Conservation (phyloP, 2,113 vertebrate genomes). For the Gobius niger region DNA sequence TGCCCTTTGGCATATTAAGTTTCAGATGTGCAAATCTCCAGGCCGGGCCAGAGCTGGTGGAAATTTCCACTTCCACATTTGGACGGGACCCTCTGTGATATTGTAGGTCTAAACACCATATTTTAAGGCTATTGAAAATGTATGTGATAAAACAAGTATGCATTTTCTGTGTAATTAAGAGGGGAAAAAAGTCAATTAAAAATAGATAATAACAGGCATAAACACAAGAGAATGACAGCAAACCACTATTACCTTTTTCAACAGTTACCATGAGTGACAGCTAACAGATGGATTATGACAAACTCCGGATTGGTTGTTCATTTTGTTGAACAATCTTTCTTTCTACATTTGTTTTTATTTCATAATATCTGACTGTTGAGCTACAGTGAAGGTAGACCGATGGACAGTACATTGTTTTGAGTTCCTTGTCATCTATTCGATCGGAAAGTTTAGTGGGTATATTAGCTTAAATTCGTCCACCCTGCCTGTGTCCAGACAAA, state of each 20-base stretch:
- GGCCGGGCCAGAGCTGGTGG: conserved; percentile 63
- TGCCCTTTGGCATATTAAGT: conserved; percentile 72
- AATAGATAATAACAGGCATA: background rate
- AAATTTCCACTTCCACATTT: conserved; percentile 78
- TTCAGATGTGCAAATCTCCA: conserved; percentile 72
- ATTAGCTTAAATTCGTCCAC: too few relatives aligned
- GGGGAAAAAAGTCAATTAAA: background rate
- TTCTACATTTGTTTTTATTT: too few relatives aligned
- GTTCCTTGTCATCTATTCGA: background rate
- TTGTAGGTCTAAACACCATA: conserved; percentile 5
- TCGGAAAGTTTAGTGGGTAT: too few relatives aligned
- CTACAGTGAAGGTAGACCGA: background rate
- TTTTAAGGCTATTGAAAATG: conserved; percentile 26
- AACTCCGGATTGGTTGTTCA: too few relatives aligned
- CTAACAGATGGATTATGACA: too few relatives aligned
- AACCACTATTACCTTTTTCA: too few relatives aligned
- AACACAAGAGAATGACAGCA: too few relatives aligned
- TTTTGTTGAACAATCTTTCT: too few relatives aligned
- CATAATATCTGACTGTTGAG: background rate
- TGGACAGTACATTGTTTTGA: background rate
- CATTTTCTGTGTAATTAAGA: background rate
- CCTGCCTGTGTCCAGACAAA: conserved; percentile 17
- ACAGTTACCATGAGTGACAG: too few relatives aligned
- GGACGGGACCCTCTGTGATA: conserved; percentile 43
- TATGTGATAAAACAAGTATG: background rate